Evolutionary conservation across 2,113 vertebrate species (phyloP), one percentile per base, ranked within the genome.

Genomic region (Gorsachius goisagi): DNA sequence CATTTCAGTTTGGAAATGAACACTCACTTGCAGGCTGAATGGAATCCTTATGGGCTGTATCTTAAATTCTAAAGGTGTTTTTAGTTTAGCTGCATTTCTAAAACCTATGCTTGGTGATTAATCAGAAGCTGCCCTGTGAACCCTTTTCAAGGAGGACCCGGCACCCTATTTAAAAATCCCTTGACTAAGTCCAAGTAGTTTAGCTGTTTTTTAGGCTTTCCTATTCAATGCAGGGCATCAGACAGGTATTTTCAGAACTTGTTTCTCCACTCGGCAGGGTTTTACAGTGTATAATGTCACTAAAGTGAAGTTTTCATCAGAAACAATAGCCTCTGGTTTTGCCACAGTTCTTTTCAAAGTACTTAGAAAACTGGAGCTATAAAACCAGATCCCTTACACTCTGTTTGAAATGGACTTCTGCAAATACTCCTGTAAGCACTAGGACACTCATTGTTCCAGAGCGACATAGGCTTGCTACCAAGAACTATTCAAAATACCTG

Each of bases 161-260:
- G 84, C 80, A 92, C 19, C 14, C 24, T 68, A 62, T 55, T 90
- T 87, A 89, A 94, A 95, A 75, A 72, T n/a, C 44, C 7, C 60
- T 90, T 88, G 83, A 67, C 35, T 45, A 68, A 44, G 37, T 87
- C 66, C 91, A 95, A 89, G 35, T 55, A 88, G 32, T 62, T 90
- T 82, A 95, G 92, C 39, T 91, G 77, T 12, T 89, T 94, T 92
- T 78, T 52, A 94, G 62, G 53, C 32, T 91, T 75, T 28, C 56
- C 30, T 67, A 53, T 60, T 89, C 79, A 95, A 41, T 64, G 20
- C 33, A 90, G 45, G 30, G 49, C 60, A 95, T 68, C 60, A 89
- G 60, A 87, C 73, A 93, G 83, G 64, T 90, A 93, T 86, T 87
- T 94, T 93, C 73, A 87, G 83, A 90, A 94, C 90, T 95, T 44